A percentile compares a stretch with the other conserved stretches of the same genome.
These are phyloP conservation scores for Loriculus beryllinus DNA, from an alignment of 2,797 vertebrate species.

Conservation along the genomic window DNA sequence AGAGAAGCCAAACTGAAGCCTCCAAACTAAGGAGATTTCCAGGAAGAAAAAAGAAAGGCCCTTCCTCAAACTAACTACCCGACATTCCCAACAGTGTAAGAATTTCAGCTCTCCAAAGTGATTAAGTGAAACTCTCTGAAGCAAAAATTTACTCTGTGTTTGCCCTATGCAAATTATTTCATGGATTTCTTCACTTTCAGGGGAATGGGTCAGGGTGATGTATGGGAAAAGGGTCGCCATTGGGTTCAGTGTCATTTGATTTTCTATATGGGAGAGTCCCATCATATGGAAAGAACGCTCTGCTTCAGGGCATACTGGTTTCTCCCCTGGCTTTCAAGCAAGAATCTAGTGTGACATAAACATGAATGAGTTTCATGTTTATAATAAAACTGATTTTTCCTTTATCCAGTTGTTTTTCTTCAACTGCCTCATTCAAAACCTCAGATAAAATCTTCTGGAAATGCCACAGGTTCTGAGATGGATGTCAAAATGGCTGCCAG, in stretches of 20 bases:
- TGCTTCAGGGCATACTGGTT: not conserved
- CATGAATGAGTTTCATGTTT: not conserved
- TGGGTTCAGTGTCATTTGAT: not conserved
- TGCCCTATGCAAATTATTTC: not conserved
- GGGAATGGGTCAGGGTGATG: not conserved
- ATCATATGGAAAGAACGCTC: not conserved
- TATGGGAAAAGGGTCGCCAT: not conserved
- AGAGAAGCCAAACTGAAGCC: not conserved
- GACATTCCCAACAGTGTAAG: not conserved
- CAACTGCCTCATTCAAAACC: not conserved
- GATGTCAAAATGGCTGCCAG: slow-evolving; percentile 30
- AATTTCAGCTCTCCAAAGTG: not conserved
- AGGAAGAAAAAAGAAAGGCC: not conserved
- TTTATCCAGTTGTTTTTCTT: slow-evolving; percentile 12
- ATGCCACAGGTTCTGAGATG: not conserved
- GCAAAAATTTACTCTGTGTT: not conserved
- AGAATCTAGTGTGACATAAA: not conserved
- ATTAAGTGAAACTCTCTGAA: not conserved
- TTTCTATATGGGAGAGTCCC: not conserved
- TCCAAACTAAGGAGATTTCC: not conserved
- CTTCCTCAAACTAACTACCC: not conserved
- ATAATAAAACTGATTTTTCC: not conserved
- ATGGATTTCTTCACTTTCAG: not conserved
- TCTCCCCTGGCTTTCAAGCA: not conserved
- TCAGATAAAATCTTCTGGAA: slow-evolving; percentile 40